Percentiles rank a stretch among this genome's conserved stretches.
Evolutionary conservation across 2,113 vertebrate species (phyloP).

Genomic region (Ciconia boyciana): DNA sequence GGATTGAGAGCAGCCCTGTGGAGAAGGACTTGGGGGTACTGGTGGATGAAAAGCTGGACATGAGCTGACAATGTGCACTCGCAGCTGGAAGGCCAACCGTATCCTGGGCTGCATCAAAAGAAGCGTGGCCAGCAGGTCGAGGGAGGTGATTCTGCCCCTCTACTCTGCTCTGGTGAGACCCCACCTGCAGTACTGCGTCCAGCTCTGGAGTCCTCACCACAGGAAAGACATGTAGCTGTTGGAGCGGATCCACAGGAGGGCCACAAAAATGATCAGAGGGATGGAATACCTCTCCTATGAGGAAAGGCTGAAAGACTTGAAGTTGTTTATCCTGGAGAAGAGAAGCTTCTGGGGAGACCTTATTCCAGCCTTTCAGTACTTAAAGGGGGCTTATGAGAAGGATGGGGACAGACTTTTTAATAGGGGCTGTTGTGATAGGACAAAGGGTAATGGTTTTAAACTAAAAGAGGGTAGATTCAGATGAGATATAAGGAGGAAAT

Average conservation of each 20-base stretch:
- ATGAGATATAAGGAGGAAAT: not conserved
- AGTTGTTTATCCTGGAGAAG: not conserved
- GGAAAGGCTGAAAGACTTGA: not conserved
- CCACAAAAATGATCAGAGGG: not conserved
- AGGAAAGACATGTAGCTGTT: not conserved
- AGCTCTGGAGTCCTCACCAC: not conserved
- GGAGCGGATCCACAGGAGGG: not conserved
- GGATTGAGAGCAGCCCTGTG: not conserved
- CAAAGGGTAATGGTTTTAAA: not conserved
- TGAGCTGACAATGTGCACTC: rapidly evolving
- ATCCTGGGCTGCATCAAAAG: not conserved
- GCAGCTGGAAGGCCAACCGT: no score
- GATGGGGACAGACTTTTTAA: not conserved
- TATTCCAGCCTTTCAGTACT: not conserved
- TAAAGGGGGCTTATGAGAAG: not conserved
- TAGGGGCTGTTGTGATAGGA: not conserved
- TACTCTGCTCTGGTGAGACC: not conserved
- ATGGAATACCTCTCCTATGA: not conserved
- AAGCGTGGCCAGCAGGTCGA: not conserved
- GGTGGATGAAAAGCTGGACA: not conserved
- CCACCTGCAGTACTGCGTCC: not conserved
- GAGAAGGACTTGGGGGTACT: not conserved
- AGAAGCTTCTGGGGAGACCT: not conserved
- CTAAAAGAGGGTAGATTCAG: not conserved
- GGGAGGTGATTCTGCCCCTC: no score